phyloP scores from a whole-genome alignment of 2,888 invertebrate species.

The Nycteola revayana region DNA sequence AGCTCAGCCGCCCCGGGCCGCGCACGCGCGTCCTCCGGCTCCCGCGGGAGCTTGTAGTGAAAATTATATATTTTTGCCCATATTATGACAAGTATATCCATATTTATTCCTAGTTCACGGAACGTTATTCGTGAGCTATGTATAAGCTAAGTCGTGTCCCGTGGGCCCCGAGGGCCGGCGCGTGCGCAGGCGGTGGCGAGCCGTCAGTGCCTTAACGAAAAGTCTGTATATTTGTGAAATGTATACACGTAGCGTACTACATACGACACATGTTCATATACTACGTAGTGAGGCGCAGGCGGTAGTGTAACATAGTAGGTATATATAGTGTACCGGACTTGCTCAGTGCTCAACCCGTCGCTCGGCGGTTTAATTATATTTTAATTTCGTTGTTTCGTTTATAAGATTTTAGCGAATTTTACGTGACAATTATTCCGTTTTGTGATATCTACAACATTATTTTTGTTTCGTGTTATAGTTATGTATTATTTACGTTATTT shows the following conservation, averaged over 20 bases:
- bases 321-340: slow-evolving; percentile 7
- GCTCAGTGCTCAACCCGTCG: slow-evolving; percentile 26
- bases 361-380: slow-evolving; percentile 11
- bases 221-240: slow-evolving; percentile 56
- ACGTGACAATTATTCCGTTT: slow-evolving; percentile 20
- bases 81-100: too few relatives aligned
- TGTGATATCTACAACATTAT: slow-evolving; percentile 20
- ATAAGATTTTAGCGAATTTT: slow-evolving; percentile 15
- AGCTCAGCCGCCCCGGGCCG: slow-evolving; percentile 36
- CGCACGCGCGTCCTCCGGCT: slow-evolving; percentile 16
- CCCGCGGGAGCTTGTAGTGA: neutral
- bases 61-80: too few relatives aligned
- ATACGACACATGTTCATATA: slow-evolving; percentile 17
- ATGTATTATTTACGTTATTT: slow-evolving; percentile 8
- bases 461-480: slow-evolving; percentile 12
- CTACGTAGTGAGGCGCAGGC: slow-evolving; percentile 24
- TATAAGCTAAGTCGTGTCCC: too few relatives aligned
- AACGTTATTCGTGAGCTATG: too few relatives aligned
- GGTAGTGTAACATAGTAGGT: slow-evolving; percentile 22
- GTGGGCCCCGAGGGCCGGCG: too few relatives aligned
- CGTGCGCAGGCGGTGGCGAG: slow-evolving; percentile 41
- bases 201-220: slow-evolving; percentile 61
- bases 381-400: slow-evolving; percentile 19
- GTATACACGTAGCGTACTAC: slow-evolving; percentile 24
- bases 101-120: too few relatives aligned